phyloP scores from a whole-genome alignment of 2,113 vertebrate species.

The Athene cunicularia region DNA sequence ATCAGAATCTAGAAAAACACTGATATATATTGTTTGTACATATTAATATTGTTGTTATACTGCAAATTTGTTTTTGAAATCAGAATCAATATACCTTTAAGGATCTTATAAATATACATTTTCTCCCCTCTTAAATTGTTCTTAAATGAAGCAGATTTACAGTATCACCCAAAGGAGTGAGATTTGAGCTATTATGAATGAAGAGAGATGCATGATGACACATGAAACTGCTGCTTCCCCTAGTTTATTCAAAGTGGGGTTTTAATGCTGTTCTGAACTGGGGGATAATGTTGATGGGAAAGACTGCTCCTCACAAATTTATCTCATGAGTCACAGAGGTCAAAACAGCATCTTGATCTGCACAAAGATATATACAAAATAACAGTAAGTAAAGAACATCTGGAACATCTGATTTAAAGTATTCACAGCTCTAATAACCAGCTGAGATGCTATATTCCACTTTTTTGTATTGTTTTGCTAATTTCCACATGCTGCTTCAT shows the following conservation, averaged over 20 bases:
- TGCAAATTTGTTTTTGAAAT: neutral
- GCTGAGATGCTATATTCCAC: neutral
- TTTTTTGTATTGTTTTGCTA: neutral
- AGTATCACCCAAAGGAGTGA: neutral
- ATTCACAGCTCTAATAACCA: neutral
- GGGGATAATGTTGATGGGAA: neutral
- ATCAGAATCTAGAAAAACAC: neutral
- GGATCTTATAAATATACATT: neutral
- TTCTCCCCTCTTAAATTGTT: neutral
- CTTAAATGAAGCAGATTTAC: neutral
- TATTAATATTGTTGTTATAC: neutral
- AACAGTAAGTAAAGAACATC: neutral
- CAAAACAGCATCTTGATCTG: neutral
- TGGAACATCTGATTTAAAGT: neutral
- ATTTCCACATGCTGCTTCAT: neutral
- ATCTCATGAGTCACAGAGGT: neutral
- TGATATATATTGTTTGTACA: neutral
- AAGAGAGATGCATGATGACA: neutral
- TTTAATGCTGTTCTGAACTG: neutral
- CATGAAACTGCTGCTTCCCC: neutral
- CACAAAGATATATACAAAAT: neutral
- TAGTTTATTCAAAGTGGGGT: neutral
- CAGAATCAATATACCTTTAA: accelerated
- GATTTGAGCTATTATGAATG: neutral
- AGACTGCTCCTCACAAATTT: accelerated